Evolutionary conservation across 2,797 vertebrate species (phyloP), one percentile per base, ranked within the genome.

Genomic region (Aphelocoma californica): DNA sequence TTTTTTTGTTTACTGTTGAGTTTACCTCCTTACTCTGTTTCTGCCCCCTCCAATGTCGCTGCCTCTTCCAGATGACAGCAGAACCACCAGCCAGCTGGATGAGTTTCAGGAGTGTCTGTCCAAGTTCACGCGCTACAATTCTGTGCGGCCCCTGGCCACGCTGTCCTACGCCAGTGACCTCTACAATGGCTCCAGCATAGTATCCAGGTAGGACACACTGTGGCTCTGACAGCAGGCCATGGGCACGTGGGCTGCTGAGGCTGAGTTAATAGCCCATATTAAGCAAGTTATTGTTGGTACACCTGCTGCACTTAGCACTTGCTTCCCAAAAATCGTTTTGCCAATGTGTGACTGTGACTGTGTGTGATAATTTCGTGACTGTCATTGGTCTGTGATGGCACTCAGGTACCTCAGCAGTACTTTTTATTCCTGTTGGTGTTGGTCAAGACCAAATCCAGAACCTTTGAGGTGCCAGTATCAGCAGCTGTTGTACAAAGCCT

Each of bases 51-150:
- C 26, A 9, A 62, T 44, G 69, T 53, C 32, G 1, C 86, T 79
- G 85, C 60, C 44, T 82, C 44, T 77, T 28, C 67, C 94, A 99
- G 99, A 99, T 93, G 99, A 99, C 96, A 99, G 98, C 97, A 98
- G 99, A 97, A 99, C 98, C 93, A 98, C 99, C 85, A 99, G 99
- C 97, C 99, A 99, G 96, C 97, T 99, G 97, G 99, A 99, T 95
- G 99, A 99, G 94, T 99, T 99, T 88, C 99, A 99, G 98, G 99
- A 99, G 97, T 99, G 99, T 96, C 98, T 99, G 3, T 99, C 99
- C 48, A 99, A 99, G 96, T 99, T 99, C 96, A 99, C 99, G 0
- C 98, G 99, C 67, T 99, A 99, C 97, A 99, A 99, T 96, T 99
- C 99, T 69, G 99, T 99, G 28, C 98, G 99, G 40, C 99, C 99